These are phyloP conservation scores for Bagarius yarrelli DNA, from an alignment of 2,113 vertebrate species.

Conservation along the genomic window DNA sequence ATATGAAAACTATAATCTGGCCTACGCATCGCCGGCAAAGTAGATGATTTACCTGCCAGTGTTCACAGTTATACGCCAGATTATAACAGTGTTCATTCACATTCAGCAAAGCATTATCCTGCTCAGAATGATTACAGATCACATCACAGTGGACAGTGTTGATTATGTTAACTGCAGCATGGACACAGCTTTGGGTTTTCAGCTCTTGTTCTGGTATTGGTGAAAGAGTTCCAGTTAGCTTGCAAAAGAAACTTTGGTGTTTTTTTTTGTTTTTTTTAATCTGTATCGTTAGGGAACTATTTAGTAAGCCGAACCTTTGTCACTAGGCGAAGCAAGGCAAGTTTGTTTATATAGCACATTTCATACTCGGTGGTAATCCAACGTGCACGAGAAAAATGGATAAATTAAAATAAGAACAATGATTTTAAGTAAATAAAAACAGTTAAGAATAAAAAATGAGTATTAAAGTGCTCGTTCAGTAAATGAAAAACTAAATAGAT, in stretches of 20 bases:
- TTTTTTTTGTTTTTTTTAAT: neutral
- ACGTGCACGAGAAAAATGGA: too few species aligned
- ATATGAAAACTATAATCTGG: neutral
- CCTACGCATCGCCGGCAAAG: neutral
- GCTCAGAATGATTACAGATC: constrained; percentile 4
- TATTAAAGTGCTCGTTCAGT: too few species aligned
- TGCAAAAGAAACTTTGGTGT: neutral
- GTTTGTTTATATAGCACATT: too few species aligned
- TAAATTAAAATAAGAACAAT: too few species aligned
- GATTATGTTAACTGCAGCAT: too few species aligned
- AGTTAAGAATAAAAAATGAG: too few species aligned
- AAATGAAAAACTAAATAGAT: too few species aligned
- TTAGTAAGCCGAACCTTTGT: neutral
- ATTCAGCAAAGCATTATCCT: constrained; percentile 1
- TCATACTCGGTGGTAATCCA: too few species aligned
- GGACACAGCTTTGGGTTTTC: neutral
- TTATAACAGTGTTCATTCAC: neutral
- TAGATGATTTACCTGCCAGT: constrained; percentile 29
- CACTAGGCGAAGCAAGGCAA: neutral
- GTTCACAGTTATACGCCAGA: neutral
- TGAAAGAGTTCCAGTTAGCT: neutral
- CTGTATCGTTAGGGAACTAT: neutral
- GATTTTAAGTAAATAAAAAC: too few species aligned
- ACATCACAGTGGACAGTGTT: neutral
- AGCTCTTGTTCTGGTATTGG: neutral